Base-by-base conservation (phyloP, 2,888 invertebrate species). In the Euphydryas editha region DNA sequence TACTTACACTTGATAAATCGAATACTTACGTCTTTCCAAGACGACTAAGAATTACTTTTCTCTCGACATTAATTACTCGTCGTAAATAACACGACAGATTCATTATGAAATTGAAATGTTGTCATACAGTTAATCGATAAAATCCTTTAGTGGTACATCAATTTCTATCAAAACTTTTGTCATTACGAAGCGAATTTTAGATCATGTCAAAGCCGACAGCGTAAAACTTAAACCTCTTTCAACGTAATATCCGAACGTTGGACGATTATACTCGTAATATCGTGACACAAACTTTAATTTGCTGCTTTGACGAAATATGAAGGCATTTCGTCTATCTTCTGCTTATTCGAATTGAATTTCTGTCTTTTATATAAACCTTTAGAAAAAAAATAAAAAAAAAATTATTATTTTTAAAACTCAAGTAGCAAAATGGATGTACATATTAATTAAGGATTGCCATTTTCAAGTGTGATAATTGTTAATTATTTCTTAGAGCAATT, bases 141-240 rank as follows among this genome's bases (percentile, higher is more conserved):
- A 47, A 61, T 62, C 64, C 59, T 63, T 44, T 44, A 44, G 15
- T 49, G 21, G 49, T 15, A 44, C 49, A 49, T 49, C 49, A 24
- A 49, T 49, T 66, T 58, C 76, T 76, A 80, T 81, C 78, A 78
- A 78, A 83, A 82, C 79, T 83, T 83, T 79, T 71, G 79, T 76
- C 78, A 81, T 81, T 79, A 81, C 70, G 69, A 70, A 65, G 57
- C 59, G 21, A 46, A 59, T 66, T 47, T 39, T 13, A 54, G 46
- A 24, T 46, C 24, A 36, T 58, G 64, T 67, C 67, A 63, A 44
- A 66, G 56, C 72, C 67, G 36, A 58, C 30, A 44, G 24, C 7
- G 46, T 20, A 39, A 49, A 49, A 15, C 57, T 55, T 55, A 47
- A 55, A 65, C 56, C 39, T 39, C 18, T 56, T 59, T 58, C 37